Evolutionary conservation across 2,888 invertebrate genomes (phyloP), one percentile per base, ranked within the genome.

Genomic region (Plusia festucae): DNA sequence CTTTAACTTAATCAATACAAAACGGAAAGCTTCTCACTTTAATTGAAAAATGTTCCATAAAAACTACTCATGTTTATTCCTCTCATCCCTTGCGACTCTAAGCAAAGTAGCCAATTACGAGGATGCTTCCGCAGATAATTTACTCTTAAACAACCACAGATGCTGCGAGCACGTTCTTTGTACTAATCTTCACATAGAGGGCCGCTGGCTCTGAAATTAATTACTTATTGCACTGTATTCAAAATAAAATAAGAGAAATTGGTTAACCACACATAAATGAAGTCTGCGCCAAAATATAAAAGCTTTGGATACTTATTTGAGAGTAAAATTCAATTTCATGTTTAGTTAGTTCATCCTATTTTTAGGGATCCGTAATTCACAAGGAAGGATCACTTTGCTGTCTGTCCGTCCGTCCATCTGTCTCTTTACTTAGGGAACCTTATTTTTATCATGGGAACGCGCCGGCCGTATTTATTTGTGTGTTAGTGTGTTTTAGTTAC

Each of bases 141-240:
- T 40, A 40, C 40, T 40, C 40, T 34, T 34, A 40, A 40, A n/a
- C 11, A 49, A 70, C 53, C 57, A 15, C 71, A 82, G 77, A 78
- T 72, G 61, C 32, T 30, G 71, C 72, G 65, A 63, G 59, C 66
- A 67, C 46, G 60, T 77, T 72, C 77, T 78, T 76, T 77, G 70
- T 77, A 58, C 61, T 73, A 63, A 76, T 75, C 74, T 61, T 44
- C 65, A 60, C 58, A 81, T 80, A 76, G 73, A 64, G 24, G 70
- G 65, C 60, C 55, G 66, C 52, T 49, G 65, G 68, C 77, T 67
- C 58, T 49, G 65, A 62, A 64, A 64, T 72, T 78, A 78, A 79
- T 82, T 82, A 82, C 79, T 82, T 79, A 76, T 65, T 68, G 61
- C 53, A 68, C 46, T 40, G 15, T 46, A 13, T 20, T 49, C 44